Percentiles rank a stretch among this genome's conserved stretches.
Conservation (phyloP, 1,140 invertebrate species). For the Papilio xuthus region DNA sequence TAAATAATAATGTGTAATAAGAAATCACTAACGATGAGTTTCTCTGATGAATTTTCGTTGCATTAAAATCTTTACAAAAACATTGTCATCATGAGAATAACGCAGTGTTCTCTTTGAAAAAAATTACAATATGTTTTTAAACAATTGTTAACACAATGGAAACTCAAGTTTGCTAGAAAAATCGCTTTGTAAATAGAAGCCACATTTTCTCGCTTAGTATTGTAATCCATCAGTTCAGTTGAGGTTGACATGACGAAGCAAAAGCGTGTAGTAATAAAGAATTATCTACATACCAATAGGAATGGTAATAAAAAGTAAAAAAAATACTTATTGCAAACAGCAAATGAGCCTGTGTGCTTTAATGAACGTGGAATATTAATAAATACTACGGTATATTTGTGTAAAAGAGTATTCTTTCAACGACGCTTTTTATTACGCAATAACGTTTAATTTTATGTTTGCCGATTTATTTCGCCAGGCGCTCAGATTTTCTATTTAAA, state of each 20-base stretch:
- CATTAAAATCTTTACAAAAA: too few species aligned
- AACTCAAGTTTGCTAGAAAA: too few species aligned
- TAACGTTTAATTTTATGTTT: not conserved
- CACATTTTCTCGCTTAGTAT: too few species aligned
- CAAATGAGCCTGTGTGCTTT: not conserved
- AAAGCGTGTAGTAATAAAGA: not conserved
- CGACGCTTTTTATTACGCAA: not conserved
- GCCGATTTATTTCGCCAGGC: not conserved
- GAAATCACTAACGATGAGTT: too few species aligned
- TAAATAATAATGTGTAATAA: too few species aligned
- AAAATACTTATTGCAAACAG: not conserved
- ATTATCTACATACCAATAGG: not conserved
- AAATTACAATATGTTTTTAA: too few species aligned
- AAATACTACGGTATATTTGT: not conserved
- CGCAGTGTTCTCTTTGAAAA: too few species aligned
- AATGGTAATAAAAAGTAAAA: not conserved
- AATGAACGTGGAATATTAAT: constrained; percentile 5
- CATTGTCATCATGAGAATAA: too few species aligned
- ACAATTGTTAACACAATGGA: too few species aligned
- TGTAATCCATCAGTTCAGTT: too few species aligned
- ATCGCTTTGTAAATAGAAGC: too few species aligned
- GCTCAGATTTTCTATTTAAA: not conserved
- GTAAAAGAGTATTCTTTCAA: not conserved
- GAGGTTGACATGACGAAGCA: not conserved
- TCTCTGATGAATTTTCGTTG: too few species aligned